Base-by-base conservation (phyloP, 2,113 vertebrate genomes). In the Barbus barbus region DNA sequence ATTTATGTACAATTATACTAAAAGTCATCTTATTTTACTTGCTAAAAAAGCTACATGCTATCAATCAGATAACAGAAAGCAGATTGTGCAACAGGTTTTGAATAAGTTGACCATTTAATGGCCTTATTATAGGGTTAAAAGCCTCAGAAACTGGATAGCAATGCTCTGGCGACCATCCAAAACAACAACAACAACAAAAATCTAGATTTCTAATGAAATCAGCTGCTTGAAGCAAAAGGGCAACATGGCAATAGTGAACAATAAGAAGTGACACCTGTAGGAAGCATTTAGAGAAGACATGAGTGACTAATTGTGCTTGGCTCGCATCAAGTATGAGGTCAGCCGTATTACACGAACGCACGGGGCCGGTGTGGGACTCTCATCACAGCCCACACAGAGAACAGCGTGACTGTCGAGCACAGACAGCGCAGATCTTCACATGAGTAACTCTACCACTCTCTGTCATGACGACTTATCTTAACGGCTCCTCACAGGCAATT, bases 331-430 rank as follows among this genome's bases (percentile, higher is more conserved):
- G 22, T 24, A 4, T 41, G 58, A 79, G 26, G 48, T 76, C 48
- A 75, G 33, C 51, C 13, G 14, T 61, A 61, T 79, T 65, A 80
- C 78, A 67, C 14, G 22, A 31, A 48, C 12, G 5, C 46, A 61
- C n/a, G n/a, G n/a, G n/a, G n/a, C n/a, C n/a, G n/a, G n/a, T n/a
- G n/a, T n/a, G n/a, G n/a, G n/a, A n/a, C 33, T 61, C 77, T 46
- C 51, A 33, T 48, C 41, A 80, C 78, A 80, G 13, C 78, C 78
- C 78, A 80, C 77, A 63, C 78, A n/a, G 24, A 65, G 16, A 79
- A 65, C 58, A 44, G 77, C 36, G 36, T 41, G 77, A 78, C 76
- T 56, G 74, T 53, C n/a, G 31, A 44, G 48, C 48, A 58, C 48
- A 56, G 46, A 38, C 76, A 78, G 4, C 9, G 1, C 28, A 22